Percentiles rank a stretch among this genome's conserved stretches.
Evolutionary conservation across 2,888 invertebrate species (phyloP).

Genomic region (Eilema caniola): DNA sequence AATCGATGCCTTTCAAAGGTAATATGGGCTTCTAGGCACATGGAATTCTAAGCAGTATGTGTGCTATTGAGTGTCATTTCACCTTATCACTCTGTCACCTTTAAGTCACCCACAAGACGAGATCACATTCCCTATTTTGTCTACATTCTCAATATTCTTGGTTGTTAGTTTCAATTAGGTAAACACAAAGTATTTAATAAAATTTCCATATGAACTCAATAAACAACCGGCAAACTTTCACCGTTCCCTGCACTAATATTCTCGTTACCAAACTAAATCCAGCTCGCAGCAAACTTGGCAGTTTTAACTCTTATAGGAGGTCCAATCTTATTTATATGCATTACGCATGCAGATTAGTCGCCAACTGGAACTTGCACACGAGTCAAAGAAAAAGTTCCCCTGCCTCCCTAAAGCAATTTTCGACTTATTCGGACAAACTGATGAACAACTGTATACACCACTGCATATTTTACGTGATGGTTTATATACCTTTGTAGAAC

Average conservation of each 20-base stretch:
- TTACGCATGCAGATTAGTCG: constrained; percentile 78
- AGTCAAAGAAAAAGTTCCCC: constrained; percentile 70
- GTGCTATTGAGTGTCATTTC: no score
- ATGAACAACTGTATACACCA: constrained; percentile 48
- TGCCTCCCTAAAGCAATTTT: constrained; percentile 63
- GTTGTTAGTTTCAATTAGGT: no score
- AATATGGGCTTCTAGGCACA: no score
- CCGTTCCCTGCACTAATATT: constrained; percentile 35
- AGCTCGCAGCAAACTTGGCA: constrained; percentile 47
- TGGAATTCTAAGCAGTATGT: no score
- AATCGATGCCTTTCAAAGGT: no score
- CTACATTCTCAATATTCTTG: no score
- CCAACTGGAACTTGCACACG: constrained; percentile 56
- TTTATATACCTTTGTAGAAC: neutral
- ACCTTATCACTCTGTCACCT: no score
- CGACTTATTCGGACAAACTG: constrained; percentile 65
- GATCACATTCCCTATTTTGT: no score
- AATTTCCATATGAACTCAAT: constrained; percentile 19
- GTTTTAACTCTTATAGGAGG: constrained; percentile 51
- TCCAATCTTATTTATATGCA: constrained; percentile 70
- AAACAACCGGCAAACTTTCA: constrained; percentile 15
- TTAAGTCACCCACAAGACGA: no score
- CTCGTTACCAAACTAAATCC: constrained; percentile 46
- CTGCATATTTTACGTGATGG: constrained; percentile 39
- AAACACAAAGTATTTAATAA: neutral